These are phyloP conservation scores for Noctuana brunneofusca DNA, from an alignment of 2,888 invertebrate genomes.

Conservation along the genomic window DNA sequence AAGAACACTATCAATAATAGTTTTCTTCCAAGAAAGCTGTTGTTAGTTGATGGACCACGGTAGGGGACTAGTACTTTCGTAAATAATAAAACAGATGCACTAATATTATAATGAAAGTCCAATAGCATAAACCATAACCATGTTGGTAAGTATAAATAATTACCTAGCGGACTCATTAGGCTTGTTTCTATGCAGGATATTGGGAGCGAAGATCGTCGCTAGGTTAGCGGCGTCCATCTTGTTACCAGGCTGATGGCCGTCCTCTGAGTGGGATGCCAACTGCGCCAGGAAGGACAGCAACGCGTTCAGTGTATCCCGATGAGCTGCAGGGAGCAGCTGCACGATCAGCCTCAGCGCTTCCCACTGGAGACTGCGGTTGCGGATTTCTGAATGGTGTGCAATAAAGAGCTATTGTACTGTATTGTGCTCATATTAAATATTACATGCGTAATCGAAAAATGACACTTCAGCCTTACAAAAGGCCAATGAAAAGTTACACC, in stretches of 20 bases:
- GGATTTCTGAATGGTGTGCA: conserved; percentile 85
- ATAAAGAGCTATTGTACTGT: background rate
- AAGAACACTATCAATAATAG: no score
- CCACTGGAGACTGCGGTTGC: conserved; percentile 91
- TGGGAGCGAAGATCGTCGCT: conserved; percentile 97
- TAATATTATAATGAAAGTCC: no score
- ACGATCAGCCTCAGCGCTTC: conserved; percentile 93
- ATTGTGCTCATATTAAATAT: background rate
- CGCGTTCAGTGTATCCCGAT: conserved; percentile 94
- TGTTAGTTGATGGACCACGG: no score
- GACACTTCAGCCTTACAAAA: conserved; percentile 7
- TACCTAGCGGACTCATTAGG: conserved; percentile 81
- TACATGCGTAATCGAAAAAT: background rate
- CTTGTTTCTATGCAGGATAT: conserved; percentile 92
- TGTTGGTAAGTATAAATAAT: no score
- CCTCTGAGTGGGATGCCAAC: conserved; percentile 88
- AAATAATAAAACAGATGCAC: no score
- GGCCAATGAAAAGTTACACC: background rate
- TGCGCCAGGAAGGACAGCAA: conserved; percentile 91
- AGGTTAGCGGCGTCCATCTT: conserved; percentile 97
- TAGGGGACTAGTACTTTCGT: no score
- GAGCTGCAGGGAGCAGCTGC: conserved; percentile 92
- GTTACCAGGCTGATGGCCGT: conserved; percentile 88
- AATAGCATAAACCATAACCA: no score
- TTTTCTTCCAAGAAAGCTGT: no score